These are phyloP conservation scores for Vulpes vulpes DNA, from an alignment of 2,113 vertebrate species.

Conservation along the genomic window DNA sequence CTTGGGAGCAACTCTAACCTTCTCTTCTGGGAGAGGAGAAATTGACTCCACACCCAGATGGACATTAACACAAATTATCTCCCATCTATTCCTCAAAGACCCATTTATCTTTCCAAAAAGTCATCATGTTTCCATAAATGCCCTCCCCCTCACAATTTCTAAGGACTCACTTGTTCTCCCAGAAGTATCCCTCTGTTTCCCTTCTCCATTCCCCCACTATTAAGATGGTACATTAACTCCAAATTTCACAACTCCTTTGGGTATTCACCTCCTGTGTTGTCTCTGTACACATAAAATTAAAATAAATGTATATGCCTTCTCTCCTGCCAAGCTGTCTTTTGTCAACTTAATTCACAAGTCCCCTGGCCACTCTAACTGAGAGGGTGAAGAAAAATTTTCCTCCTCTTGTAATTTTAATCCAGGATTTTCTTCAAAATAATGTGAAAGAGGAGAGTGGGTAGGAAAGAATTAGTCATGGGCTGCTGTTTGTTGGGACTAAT, in stretches of 20 bases:
- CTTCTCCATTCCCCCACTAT: too few relatives aligned
- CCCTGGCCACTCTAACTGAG: neutral
- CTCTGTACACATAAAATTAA: neutral
- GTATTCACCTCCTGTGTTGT: neutral
- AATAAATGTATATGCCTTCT: neutral
- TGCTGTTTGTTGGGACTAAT: neutral
- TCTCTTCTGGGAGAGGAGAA: neutral
- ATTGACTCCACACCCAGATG: neutral
- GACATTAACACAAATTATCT: neutral
- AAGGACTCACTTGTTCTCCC: neutral
- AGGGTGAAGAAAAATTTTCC: neutral
- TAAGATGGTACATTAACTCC: neutral
- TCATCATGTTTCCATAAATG: neutral
- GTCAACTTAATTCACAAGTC: neutral
- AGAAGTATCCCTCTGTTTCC: neutral
- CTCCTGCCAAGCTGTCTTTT: neutral
- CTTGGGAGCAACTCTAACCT: neutral
- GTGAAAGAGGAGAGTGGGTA: neutral
- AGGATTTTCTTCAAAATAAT: conserved; percentile 41
- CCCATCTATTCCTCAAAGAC: neutral
- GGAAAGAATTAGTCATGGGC: neutral
- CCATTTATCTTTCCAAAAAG: neutral
- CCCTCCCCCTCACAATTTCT: neutral
- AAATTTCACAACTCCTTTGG: neutral
- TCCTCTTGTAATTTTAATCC: neutral